Evolutionary conservation across 1,140 invertebrate species (phyloP), one percentile per base, ranked within the genome.

Genomic region (Anthonomus grandis): DNA sequence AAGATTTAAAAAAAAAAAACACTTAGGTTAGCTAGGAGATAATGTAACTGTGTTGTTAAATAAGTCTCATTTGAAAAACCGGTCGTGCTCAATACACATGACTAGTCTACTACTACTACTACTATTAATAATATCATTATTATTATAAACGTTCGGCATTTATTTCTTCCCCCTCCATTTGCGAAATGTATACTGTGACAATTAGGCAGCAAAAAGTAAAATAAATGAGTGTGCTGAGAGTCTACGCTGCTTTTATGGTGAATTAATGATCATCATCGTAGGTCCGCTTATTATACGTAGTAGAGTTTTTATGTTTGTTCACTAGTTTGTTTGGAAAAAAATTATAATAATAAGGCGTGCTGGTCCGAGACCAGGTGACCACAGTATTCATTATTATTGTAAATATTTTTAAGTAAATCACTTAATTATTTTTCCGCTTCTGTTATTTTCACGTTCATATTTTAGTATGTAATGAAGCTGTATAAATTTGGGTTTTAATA

Each of bases 41-140:
- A n/a, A 69, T 72, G 71, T 73, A 73, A 72, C 68, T 72, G 71
- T 73, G 71, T 71, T 72, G 71, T 73, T 72, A 70, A 66, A 72
- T 73, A 70, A 70, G 64, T 73, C 70, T 73, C 66, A 68, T 41
- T 41, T 39, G 37, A n/a, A 9, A 45, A 22, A 23, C 59, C 55
- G 56, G 70, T 72, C 71, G 70, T 73, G 71, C 71, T 73, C 71
- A 73, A 73, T 70, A 73, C 67, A 72, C 66, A 72, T 72, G 69
- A 69, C 69, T 71, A 70, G 1, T n/a, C n/a, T n/a, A n/a, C n/a
- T n/a, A n/a, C n/a, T n/a, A n/a, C n/a, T n/a, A n/a, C n/a, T n/a
- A n/a, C n/a, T n/a, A n/a, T n/a, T n/a, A n/a, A n/a, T n/a, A n/a
- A 46, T 65, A 68, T 56, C 62, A 66, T 70, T 66, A 70, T 64